These are phyloP conservation scores for Ceramica pisi DNA, from an alignment of 2,888 invertebrate species.

Conservation along the genomic window DNA sequence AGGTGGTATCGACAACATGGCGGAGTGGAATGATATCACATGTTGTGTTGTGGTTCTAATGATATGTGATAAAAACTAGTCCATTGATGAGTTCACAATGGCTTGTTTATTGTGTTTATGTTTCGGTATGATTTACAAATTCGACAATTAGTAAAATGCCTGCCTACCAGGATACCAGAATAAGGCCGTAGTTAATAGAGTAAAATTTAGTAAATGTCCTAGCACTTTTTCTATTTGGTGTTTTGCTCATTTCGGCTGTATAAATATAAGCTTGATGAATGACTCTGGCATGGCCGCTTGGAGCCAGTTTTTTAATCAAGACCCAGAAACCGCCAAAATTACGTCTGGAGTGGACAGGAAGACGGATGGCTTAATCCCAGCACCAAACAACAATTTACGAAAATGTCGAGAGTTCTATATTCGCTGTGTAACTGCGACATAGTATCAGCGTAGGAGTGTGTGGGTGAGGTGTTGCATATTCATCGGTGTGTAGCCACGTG, in stretches of 20 bases:
- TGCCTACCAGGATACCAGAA: not conserved
- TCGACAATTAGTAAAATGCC: not conserved
- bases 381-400: not conserved
- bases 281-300: too few relatives aligned
- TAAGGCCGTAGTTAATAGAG: not conserved
- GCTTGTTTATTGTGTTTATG: slow-evolving; percentile 35
- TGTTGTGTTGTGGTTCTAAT: slow-evolving; percentile 44
- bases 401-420: not conserved
- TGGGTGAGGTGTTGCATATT: slow-evolving; percentile 50
- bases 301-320: not conserved
- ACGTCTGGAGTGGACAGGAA: not conserved
- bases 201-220: too few relatives aligned
- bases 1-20: slow-evolving; percentile 54
- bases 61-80: slow-evolving; percentile 60
- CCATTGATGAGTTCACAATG: slow-evolving; percentile 61
- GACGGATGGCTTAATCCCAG: not conserved
- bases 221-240: too few relatives aligned
- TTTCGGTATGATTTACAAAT: slow-evolving; percentile 9
- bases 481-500: slow-evolving; percentile 41
- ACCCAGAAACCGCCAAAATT: not conserved
- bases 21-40: slow-evolving; percentile 51
- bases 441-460: slow-evolving; percentile 47
- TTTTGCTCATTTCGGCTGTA: too few relatives aligned
- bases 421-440: slow-evolving; percentile 21
- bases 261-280: not conserved